phyloP scores from a whole-genome alignment of 2,888 invertebrate genomes.

The Polymixis flavicincta region DNA sequence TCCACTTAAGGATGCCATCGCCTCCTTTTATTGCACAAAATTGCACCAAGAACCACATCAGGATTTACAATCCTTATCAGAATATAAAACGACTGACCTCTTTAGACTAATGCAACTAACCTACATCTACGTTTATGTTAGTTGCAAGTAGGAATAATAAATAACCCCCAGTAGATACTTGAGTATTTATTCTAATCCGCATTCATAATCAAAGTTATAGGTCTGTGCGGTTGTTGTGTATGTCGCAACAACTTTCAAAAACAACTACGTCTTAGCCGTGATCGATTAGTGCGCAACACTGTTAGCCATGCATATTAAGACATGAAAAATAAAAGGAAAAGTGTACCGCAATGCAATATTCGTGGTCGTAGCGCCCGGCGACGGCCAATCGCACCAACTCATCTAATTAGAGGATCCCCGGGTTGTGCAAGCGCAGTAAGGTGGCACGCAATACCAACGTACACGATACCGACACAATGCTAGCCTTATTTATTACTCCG shows the following conservation, averaged over 20 bases:
- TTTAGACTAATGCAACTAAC: conserved; percentile 37
- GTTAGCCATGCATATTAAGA: conserved; percentile 56
- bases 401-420: conserved; percentile 81
- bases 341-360: conserved; percentile 72
- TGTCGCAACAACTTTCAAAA: conserved; percentile 62
- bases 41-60: conserved; percentile 46
- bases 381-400: conserved; percentile 77
- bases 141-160: conserved; percentile 37
- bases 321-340: conserved; percentile 68
- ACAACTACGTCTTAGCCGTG: conserved; percentile 49
- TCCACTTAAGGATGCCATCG: conserved; percentile 40
- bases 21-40: conserved; percentile 45
- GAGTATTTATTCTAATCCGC: conserved; percentile 46
- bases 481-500: conserved; percentile 67
- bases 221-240: conserved; percentile 21
- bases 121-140: conserved; percentile 29
- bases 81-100: conserved; percentile 48
- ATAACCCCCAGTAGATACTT: conserved; percentile 26
- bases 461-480: conserved; percentile 52
- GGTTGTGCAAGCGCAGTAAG: conserved; percentile 68
- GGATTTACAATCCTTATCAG: conserved; percentile 52
- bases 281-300: conserved; percentile 65
- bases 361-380: conserved; percentile 71
- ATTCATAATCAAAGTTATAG: conserved; percentile 34
- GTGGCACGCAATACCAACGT: conserved; percentile 66